Percentiles rank a stretch among this genome's conserved stretches.
Evolutionary conservation across 2,888 invertebrate species (phyloP).

Genomic region (Ephialtes manifestator): DNA sequence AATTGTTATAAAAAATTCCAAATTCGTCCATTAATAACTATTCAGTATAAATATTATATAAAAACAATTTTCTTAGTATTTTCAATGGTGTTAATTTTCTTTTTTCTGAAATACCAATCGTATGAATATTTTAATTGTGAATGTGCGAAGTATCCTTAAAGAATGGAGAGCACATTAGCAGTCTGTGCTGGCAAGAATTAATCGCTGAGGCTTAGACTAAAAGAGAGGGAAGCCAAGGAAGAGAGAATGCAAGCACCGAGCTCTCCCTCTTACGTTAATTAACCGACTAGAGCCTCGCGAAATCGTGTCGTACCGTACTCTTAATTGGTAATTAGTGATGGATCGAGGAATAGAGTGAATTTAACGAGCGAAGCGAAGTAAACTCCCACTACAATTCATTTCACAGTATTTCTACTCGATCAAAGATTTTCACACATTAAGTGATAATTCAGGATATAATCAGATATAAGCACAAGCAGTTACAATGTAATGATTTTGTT

Average conservation of each 20-base stretch:
- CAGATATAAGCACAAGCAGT: background rate
- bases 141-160: background rate
- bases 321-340: conserved; percentile 69
- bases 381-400: background rate
- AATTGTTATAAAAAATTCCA: no score
- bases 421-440: conserved; percentile 11
- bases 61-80: no score
- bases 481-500: no score
- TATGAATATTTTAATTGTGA: no score
- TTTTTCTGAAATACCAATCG: no score
- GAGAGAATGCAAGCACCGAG: background rate
- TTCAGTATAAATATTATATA: no score
- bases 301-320: conserved; percentile 63
- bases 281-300: conserved; percentile 45
- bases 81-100: no score
- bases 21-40: no score
- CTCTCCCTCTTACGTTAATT: conserved; percentile 50
- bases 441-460: background rate
- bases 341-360: conserved; percentile 60
- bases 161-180: conserved; percentile 45
- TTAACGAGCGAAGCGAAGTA: conserved; percentile 62
- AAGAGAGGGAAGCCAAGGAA: background rate
- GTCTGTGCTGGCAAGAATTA: background rate
- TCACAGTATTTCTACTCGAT: conserved; percentile 25
- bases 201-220: background rate